phyloP scores from a whole-genome alignment of 2,113 vertebrate species.

The Pygoscelis adeliae region DNA sequence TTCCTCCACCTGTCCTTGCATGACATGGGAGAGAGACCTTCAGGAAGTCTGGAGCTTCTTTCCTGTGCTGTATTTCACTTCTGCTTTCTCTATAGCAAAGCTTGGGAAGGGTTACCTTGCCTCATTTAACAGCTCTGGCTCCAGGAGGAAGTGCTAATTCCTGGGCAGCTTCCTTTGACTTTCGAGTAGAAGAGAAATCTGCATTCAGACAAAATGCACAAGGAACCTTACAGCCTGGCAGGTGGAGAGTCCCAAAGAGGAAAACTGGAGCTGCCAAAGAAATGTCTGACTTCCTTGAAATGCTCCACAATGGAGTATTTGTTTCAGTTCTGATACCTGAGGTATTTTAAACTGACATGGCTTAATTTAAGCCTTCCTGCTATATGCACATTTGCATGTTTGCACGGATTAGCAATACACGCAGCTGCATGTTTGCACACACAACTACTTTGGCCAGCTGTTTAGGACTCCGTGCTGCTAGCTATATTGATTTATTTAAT shows the following conservation, averaged over 20 bases:
- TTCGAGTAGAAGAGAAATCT: not conserved
- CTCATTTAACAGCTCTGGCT: not conserved
- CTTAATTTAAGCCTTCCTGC: not conserved
- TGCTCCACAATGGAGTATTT: not conserved
- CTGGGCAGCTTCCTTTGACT: not conserved
- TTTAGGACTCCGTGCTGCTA: not conserved
- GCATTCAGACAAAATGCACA: not conserved
- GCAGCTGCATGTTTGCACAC: constrained; percentile 5
- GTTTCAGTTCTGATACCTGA: not conserved
- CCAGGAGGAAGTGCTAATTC: not conserved
- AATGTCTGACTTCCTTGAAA: not conserved
- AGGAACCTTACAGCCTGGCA: not conserved
- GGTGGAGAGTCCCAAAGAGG: not conserved
- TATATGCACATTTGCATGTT: not conserved
- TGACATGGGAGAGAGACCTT: not conserved
- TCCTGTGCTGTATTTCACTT: not conserved
- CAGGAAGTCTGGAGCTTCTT: not conserved
- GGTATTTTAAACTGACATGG: not conserved
- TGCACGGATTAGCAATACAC: not conserved
- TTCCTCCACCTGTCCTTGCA: not conserved
- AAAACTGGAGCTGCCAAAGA: not conserved
- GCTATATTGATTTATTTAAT: constrained; percentile 21
- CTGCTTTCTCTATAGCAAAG: not conserved
- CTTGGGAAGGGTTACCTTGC: not conserved
- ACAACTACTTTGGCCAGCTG: constrained; percentile 5